Percentiles rank a stretch among this genome's conserved stretches.
Conservation (phyloP, 2,888 invertebrate genomes). For the Mesorhabditis belari region DNA sequence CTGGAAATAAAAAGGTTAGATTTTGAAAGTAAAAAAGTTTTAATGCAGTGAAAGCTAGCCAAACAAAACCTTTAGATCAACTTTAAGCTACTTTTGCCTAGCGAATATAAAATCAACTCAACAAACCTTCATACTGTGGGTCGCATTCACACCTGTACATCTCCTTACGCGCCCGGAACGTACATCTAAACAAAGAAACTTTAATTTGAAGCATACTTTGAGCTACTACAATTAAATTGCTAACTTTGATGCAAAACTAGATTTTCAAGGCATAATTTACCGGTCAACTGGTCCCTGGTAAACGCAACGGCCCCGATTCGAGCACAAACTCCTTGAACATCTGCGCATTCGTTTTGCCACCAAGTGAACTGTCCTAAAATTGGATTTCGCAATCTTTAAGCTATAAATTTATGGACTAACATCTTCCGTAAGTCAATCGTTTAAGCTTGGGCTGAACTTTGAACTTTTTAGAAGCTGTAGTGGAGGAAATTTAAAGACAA, state of each 20-base stretch:
- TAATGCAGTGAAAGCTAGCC: not conserved
- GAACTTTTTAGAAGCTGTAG: too few relatives aligned
- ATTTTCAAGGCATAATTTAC: not conserved
- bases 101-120: not conserved
- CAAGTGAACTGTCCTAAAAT: not conserved
- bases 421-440: too few relatives aligned
- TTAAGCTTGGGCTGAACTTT: too few relatives aligned
- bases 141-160: not conserved
- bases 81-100: too few relatives aligned
- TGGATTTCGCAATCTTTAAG: too few relatives aligned
- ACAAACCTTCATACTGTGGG: not conserved
- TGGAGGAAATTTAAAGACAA: not conserved
- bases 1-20: not conserved
- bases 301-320: not conserved
- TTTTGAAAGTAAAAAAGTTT: not conserved
- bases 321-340: not conserved
- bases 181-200: too few relatives aligned
- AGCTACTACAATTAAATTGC: too few relatives aligned
- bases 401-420: too few relatives aligned
- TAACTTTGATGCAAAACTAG: too few relatives aligned
- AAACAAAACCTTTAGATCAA: too few relatives aligned
- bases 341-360: not conserved
- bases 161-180: too few relatives aligned
- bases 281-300: not conserved
- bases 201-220: too few relatives aligned